Evolutionary conservation across 2,113 vertebrate species (phyloP), one percentile per base, ranked within the genome.

Genomic region (Uropsilus gracilis): DNA sequence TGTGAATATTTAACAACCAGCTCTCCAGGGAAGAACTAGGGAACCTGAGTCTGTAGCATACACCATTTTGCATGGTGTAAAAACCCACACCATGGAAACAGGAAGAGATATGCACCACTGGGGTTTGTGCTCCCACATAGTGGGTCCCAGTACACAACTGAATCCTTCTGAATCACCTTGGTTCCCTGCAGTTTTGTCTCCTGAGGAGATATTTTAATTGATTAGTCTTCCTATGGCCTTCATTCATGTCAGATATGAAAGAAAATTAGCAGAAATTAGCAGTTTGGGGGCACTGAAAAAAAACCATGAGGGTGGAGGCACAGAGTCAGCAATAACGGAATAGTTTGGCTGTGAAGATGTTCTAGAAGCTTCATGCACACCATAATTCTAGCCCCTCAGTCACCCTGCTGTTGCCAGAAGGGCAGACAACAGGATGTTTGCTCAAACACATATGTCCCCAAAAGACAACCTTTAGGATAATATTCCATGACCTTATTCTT

Each of bases 51-150:
- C 72, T 78, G 57, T 26, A 39, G 32, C 28, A 17, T 18, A n/a
- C 39, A 61, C 42, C 12, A 32, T 87, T 89, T 73, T 50, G 64
- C 66, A 5, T 20, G 5, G 30, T 63, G 44, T 39, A 61, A 94
- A 68, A 46, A 42, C 8, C 46, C 55, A 77, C 12, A 18, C 53
- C 50, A 46, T 0, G 0, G 11, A 76, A 48, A 14, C 59, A 50
- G 20, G 17, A 34, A 85, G 32, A 81, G 3, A 39, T 10, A 0
- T 0, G 0, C 16, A 39, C 1, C 2, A 0, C 55, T 10, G 5
- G 30, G 53, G 61, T 55, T 61, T 8, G 8, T 10, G 34, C 48
- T 30, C 1, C 22, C 24, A 7, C 0, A 0, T 13, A n/a, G n/a
- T 13, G 4, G 14, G 8, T n/a, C 28, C 66, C 64, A 26, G 44